These are phyloP conservation scores for Plebejus argus DNA, from an alignment of 2,888 invertebrate genomes.

Conservation along the genomic window DNA sequence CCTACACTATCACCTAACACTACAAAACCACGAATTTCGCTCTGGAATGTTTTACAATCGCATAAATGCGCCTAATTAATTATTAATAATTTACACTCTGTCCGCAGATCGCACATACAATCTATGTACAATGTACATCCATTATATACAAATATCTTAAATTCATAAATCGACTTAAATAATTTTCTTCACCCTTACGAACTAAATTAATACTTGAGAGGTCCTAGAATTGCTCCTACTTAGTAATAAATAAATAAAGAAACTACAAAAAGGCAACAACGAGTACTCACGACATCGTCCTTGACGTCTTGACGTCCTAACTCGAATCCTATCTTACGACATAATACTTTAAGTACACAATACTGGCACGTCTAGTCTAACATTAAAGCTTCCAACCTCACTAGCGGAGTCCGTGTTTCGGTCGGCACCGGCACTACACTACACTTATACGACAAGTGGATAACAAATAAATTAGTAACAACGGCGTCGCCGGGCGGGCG, in stretches of 20 bases:
- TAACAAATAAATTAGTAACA: slow-evolving; percentile 21
- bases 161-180: not conserved
- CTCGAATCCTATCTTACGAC: not conserved
- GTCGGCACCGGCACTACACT: not conserved
- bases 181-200: not conserved
- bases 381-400: slow-evolving; percentile 15
- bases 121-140: not conserved
- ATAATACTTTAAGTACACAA: slow-evolving; percentile 6
- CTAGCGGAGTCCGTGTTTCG: slow-evolving; percentile 1
- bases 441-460: not conserved
- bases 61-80: not conserved
- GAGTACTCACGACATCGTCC: not conserved
- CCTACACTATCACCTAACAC: not conserved
- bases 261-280: not conserved
- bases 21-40: slow-evolving; percentile 15
- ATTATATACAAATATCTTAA: not conserved
- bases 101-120: not conserved
- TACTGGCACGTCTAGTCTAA: slow-evolving; percentile 4
- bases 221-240: not conserved
- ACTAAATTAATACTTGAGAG: not conserved
- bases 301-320: not conserved
- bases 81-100: not conserved
- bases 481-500: not conserved
- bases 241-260: slow-evolving; percentile 9
- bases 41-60: not conserved